A percentile compares a stretch with the other conserved stretches of the same genome.
These are phyloP conservation scores for Aelia acuminata DNA, from an alignment of 2,888 invertebrate genomes.

Conservation along the genomic window DNA sequence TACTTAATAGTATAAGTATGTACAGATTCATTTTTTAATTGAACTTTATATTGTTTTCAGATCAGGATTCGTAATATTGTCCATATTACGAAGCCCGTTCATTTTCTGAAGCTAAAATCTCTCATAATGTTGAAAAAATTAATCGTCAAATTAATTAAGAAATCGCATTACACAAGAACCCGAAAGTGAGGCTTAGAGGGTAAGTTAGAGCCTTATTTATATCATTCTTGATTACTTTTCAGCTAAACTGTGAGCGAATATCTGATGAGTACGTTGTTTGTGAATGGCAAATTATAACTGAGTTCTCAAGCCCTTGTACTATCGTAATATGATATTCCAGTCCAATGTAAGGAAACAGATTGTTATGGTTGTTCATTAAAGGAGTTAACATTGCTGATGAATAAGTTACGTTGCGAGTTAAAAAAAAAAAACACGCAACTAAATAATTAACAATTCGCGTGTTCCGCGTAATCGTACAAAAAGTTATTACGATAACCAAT, in stretches of 20 bases:
- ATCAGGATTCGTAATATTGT: too few species aligned
- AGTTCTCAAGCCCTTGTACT: background rate
- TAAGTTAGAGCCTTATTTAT: slow-evolving; percentile 13
- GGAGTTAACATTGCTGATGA: background rate
- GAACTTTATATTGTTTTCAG: too few species aligned
- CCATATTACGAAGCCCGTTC: too few species aligned
- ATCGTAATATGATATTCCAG: background rate
- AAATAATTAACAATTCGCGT: too few species aligned
- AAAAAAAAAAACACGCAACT: too few species aligned
- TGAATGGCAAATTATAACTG: background rate
- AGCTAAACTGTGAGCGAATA: background rate
- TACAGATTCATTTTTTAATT: too few species aligned
- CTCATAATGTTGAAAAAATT: too few species aligned
- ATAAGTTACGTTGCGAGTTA: background rate
- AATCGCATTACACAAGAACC: background rate
- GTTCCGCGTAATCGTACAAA: too few species aligned
- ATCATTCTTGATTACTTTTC: slow-evolving; percentile 20
- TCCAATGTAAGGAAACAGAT: background rate
- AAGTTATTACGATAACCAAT: too few species aligned
- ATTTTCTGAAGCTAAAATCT: too few species aligned
- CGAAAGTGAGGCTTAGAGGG: background rate
- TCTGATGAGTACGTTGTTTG: background rate
- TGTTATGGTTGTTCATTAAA: background rate
- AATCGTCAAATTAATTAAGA: background rate
- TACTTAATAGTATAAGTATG: too few species aligned